Evolutionary conservation across 2,113 vertebrate species (phyloP).

Genomic region (Zosterops hypoxanthus): DNA sequence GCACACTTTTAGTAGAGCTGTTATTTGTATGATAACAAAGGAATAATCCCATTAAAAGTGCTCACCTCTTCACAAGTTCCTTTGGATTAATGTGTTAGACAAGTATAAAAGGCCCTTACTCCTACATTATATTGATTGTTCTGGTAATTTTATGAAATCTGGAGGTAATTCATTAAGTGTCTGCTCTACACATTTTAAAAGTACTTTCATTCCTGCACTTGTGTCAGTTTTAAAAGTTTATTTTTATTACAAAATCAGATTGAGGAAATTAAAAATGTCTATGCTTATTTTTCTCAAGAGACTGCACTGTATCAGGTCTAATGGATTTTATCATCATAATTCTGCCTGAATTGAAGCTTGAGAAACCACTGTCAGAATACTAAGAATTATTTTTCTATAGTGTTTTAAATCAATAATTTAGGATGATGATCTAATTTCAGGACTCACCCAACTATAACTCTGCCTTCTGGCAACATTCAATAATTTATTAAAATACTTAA

Average conservation of each 20-base stretch:
- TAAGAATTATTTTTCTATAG: conserved; percentile 26
- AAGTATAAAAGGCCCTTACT: not conserved
- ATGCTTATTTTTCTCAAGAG: not conserved
- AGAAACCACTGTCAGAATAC: not conserved
- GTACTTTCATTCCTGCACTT: not conserved
- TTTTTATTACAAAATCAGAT: not conserved
- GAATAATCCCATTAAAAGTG: not conserved
- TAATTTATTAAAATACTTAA: conserved; percentile 57
- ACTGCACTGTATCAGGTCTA: not conserved
- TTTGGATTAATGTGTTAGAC: not conserved
- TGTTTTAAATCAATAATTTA: conserved; percentile 44
- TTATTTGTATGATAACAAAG: not conserved
- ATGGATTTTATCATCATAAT: not conserved
- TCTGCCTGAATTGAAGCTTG: not conserved
- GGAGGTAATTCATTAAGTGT: not conserved
- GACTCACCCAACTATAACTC: conserved; percentile 15
- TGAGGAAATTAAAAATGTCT: not conserved
- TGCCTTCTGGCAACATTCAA: conserved; percentile 29
- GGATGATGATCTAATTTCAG: conserved; percentile 41
- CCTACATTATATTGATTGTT: not conserved
- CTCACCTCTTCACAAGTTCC: not conserved
- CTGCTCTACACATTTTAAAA: not conserved
- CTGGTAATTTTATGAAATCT: not conserved
- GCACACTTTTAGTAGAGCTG: not conserved
- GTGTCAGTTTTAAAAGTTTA: not conserved